Evolutionary conservation across 92 coral and sea anemone species (phyloP).

Genomic region (Meandrina meandrites): DNA sequence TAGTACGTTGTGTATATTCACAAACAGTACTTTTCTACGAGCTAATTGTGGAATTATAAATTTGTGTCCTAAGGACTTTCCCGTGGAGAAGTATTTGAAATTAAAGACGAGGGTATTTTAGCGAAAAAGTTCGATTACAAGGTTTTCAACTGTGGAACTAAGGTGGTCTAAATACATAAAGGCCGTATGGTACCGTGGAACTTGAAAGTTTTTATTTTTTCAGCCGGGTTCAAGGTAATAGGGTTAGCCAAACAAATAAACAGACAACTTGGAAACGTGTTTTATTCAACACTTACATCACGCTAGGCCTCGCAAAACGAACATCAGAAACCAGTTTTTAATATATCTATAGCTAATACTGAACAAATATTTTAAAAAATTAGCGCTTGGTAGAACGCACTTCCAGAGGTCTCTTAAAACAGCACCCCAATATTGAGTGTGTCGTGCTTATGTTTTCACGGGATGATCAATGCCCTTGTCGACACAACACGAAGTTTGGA

Average conservation of each 20-base stretch:
- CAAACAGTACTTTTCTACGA: background rate
- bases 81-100: conserved; percentile 11
- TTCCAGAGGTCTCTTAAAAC: background rate
- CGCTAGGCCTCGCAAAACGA: background rate
- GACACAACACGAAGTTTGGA: background rate
- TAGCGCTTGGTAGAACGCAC: background rate
- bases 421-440: conserved; percentile 1
- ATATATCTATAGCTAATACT: background rate
- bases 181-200: background rate
- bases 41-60: background rate
- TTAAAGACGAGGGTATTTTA: background rate
- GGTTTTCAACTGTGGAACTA: background rate
- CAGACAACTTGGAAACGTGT: background rate
- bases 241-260: conserved; percentile 1
- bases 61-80: background rate
- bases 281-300: background rate
- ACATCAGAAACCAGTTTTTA: background rate
- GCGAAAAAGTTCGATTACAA: background rate
- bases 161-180: background rate
- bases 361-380: background rate
- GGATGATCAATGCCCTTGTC: background rate
- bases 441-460: conserved; percentile 1
- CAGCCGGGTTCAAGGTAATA: background rate
- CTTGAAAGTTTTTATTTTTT: background rate
- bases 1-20: background rate